Base-by-base conservation (phyloP, 2,797 vertebrate genomes). In the Galaxias olidus region DNA sequence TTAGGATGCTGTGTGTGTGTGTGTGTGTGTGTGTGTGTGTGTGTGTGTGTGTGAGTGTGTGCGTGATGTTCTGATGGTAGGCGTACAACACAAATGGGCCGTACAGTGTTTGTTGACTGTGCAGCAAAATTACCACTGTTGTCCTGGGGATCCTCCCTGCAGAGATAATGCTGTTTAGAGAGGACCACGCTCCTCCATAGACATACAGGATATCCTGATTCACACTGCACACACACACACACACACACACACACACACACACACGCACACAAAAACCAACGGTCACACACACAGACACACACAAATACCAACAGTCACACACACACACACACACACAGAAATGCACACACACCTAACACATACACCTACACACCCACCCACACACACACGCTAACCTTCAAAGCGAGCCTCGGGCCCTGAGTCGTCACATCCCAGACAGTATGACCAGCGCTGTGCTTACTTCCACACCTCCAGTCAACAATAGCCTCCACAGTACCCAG, bases 91-190 rank as follows among this genome's bases (percentile, higher is more conserved):
- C 45, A 6, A 2, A 30, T 6, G 2, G 30, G 2, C 30, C 30
- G 30, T 30, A 3, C 6, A 30, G 30, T 30, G 6, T 30, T 30
- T 30, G 6, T 30, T 3, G 30, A 30, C 30, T 30, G 1, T 17
- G n/a, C n/a, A 41, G 59, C 41, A 42, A 8, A 17, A 61, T 17
- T 20, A 52, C 73, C 73, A 71, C 54, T 61, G 57, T 45, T 10
- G 48, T 44, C 54, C 30, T 15, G 8, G 11, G 54, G n/a, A 30
- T 40, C 19, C 57, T 68, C 67, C 66, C 54, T 13, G 8, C 59
- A 9, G 54, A 68, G 62, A 69, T 78, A 75, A 78, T 77, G 59
- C 64, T 81, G 75, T 81, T 81, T 75, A 76, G 70, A 79, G 65
- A 66, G 15, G 59, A 65, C 69, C 71, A 77, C 52, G 47, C 51